Evolutionary conservation across 2,797 vertebrate genomes (phyloP), one percentile per base, ranked within the genome.

Genomic region (Ctenopoma multispine): DNA sequence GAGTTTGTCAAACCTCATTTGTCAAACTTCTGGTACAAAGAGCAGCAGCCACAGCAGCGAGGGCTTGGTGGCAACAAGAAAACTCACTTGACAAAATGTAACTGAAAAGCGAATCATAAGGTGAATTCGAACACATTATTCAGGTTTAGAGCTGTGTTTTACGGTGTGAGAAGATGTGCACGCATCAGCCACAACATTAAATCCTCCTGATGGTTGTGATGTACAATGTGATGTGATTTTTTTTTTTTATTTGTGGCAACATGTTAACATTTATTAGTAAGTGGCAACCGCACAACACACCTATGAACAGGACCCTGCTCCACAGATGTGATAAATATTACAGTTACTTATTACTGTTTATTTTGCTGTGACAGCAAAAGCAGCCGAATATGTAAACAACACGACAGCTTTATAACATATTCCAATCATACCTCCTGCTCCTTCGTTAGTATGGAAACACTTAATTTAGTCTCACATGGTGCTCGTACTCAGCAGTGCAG

Each of bases 321-420:
- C 43, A 43, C 31, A 23, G 18, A 46, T 10, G 29, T 1, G 1
- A 15, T 48, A 14, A 46, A 23, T 14, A 38, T 55, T n/a, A 12
- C 36, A 20, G 34, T 70, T 29, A 38, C 57, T 23, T 23, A 36
- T 67, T 36, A 29, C 12, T 29, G 44, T 70, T 58, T 58, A 10
- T 31, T 43, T 38, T 11, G 5, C 13, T 36, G 36, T 48, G 44
- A 13, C 1, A 43, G 10, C 65, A 40, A n/a, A 29, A 62, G 31
- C 61, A 17, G 18, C 1, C 18, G 41, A 58, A 53, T 36, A 29
- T 18, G 24, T 29, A 12, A 18, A 34, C 36, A 54, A n/a, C 4
- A 3, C 8, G 12, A 46, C 46, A 5, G 14, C 3, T 55, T 63
- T 10, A 8, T 53, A 46, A 12, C 21, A 48, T 18, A 15, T n/a